Conservation (phyloP, 2,113 vertebrate species). For the Suncus etruscus region DNA sequence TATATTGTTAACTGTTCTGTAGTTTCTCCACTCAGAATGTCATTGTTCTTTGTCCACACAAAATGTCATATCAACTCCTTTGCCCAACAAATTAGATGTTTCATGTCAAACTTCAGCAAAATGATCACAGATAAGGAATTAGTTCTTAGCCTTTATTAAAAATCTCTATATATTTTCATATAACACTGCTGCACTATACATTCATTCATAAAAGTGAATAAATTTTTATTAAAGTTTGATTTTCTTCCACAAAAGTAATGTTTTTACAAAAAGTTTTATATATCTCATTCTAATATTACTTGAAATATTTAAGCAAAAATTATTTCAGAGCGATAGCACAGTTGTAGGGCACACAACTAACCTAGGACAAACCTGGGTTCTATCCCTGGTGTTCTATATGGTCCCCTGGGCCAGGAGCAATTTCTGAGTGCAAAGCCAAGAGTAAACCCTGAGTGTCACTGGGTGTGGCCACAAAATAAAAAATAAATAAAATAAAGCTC, state of each 20-base stretch:
- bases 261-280: no score
- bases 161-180: background rate
- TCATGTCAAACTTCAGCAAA: background rate
- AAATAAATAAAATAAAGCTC: no score
- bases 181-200: background rate
- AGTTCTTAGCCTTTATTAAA: background rate
- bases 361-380: no score
- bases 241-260: no score
- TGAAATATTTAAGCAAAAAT: background rate
- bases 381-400: no score
- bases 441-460: no score
- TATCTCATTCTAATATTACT: no score
- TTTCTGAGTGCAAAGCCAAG: no score
- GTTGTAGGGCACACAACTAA: no score
- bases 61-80: background rate
- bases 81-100: background rate
- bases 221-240: background rate
- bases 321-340: no score
- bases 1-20: background rate
- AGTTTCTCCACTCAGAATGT: background rate
- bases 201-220: background rate
- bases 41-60: background rate
- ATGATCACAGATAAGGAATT: background rate
- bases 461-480: no score
- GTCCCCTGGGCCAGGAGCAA: no score